Evolutionary conservation across 2,888 invertebrate species (phyloP).

Genomic region (Mythimna ferrago): DNA sequence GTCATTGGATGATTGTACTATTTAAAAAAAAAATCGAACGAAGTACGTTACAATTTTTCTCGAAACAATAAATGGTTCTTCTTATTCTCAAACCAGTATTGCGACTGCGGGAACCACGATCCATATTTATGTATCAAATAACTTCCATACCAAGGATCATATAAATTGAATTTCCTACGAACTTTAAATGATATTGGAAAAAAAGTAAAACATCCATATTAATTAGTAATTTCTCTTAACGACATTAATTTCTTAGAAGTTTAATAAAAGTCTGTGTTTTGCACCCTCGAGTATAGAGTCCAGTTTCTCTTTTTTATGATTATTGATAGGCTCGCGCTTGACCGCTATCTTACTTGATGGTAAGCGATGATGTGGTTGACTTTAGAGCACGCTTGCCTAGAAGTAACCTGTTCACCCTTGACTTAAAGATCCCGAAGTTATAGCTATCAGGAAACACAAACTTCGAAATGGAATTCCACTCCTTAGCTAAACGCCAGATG

Average conservation of each 20-base stretch:
- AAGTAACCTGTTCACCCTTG: too few relatives aligned
- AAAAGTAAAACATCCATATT: conserved; percentile 51
- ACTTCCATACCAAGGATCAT: conserved; percentile 44
- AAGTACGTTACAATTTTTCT: neutral
- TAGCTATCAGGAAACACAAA: too few relatives aligned
- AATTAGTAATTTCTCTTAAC: conserved; percentile 44
- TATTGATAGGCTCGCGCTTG: too few relatives aligned
- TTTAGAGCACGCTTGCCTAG: neutral
- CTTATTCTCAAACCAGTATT: neutral
- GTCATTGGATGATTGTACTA: too few relatives aligned
- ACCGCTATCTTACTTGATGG: too few relatives aligned
- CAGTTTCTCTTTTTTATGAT: too few relatives aligned
- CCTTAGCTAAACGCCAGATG: neutral
- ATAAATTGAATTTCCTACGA: conserved; percentile 37
- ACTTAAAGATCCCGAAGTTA: too few relatives aligned
- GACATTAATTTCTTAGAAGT: conserved; percentile 37
- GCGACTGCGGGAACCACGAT: conserved; percentile 7
- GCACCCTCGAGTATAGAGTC: neutral
- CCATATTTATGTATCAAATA: conserved; percentile 48
- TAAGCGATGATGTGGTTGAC: too few relatives aligned
- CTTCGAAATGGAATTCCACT: too few relatives aligned
- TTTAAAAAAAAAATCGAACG: too few relatives aligned
- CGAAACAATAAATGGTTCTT: conserved; percentile 1
- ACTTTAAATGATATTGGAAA: conserved; percentile 42
- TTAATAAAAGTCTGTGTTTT: conserved; percentile 29